phyloP scores from a whole-genome alignment of 2,888 invertebrate species.

The Thelaira solivaga region DNA sequence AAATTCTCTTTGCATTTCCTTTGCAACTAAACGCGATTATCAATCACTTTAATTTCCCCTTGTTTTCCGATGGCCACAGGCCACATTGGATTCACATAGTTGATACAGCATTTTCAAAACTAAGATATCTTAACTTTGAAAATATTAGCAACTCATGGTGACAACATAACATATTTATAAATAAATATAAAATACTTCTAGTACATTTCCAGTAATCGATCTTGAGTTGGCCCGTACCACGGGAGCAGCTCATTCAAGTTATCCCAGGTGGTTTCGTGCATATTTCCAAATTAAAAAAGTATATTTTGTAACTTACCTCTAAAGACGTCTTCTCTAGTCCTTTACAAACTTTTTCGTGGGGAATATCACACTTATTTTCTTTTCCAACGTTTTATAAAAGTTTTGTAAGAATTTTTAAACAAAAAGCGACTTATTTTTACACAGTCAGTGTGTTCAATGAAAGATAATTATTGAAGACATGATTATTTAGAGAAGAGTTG shows the following conservation, averaged over 20 bases:
- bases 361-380: neutral
- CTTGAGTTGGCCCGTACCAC: neutral
- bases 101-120: no score
- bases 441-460: constrained; percentile 43
- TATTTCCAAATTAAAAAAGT: constrained; percentile 8
- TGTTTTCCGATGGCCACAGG: neutral
- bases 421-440: constrained; percentile 54
- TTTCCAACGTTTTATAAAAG: constrained; percentile 37
- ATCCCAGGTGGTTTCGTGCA: constrained; percentile 28
- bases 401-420: constrained; percentile 54
- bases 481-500: constrained; percentile 17
- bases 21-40: neutral
- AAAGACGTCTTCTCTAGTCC: neutral
- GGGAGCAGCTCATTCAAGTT: neutral
- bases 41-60: no score
- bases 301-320: constrained; percentile 37
- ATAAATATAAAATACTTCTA: no score
- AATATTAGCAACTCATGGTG: no score
- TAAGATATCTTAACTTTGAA: neutral
- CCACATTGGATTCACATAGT: constrained; percentile 3
- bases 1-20: neutral
- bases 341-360: neutral
- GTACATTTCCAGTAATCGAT: neutral
- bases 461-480: neutral
- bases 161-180: no score